Percentiles rank a stretch among this genome's conserved stretches.
Evolutionary conservation across 2,113 vertebrate species (phyloP).

Genomic region (Oceanodroma tethys): DNA sequence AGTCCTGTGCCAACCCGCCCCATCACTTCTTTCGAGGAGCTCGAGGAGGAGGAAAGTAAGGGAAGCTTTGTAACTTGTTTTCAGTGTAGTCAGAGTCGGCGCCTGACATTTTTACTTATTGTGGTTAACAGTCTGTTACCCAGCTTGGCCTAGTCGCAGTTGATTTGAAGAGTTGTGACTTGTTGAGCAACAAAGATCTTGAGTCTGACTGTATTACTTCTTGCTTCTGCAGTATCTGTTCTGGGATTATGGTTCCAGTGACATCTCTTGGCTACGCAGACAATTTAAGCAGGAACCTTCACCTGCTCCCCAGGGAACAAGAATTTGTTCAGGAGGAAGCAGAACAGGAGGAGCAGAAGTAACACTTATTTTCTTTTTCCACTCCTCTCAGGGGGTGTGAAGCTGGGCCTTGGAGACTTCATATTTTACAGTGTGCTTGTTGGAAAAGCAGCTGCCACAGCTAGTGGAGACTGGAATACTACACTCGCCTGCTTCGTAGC

Average conservation of each 20-base stretch:
- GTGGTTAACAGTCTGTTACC: background rate
- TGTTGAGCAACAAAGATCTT: background rate
- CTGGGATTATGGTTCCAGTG: background rate
- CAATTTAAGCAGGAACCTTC: background rate
- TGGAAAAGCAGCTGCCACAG: conserved; percentile 91
- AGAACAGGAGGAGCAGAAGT: background rate
- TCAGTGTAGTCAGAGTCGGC: background rate
- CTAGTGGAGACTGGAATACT: conserved; percentile 95
- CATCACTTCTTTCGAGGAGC: conserved; percentile 74
- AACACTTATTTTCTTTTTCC: background rate
- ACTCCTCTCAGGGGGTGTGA: conserved; percentile 84
- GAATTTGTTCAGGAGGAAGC: background rate
- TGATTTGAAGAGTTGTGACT: background rate
- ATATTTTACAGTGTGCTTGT: conserved; percentile 99
- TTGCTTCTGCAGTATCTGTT: background rate
- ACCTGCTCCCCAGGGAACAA: background rate
- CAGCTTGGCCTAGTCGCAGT: background rate
- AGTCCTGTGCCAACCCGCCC: conserved; percentile 9
- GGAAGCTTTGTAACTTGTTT: background rate
- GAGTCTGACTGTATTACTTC: background rate
- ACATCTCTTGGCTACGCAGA: background rate
- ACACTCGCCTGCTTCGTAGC: conserved; percentile 95
- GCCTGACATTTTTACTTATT: background rate
- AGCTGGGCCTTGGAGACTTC: conserved; percentile 97
- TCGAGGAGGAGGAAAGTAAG: conserved; percentile 91